These are phyloP conservation scores for Rhabditoides inermis DNA, from an alignment of 2,888 invertebrate species.

Conservation along the genomic window DNA sequence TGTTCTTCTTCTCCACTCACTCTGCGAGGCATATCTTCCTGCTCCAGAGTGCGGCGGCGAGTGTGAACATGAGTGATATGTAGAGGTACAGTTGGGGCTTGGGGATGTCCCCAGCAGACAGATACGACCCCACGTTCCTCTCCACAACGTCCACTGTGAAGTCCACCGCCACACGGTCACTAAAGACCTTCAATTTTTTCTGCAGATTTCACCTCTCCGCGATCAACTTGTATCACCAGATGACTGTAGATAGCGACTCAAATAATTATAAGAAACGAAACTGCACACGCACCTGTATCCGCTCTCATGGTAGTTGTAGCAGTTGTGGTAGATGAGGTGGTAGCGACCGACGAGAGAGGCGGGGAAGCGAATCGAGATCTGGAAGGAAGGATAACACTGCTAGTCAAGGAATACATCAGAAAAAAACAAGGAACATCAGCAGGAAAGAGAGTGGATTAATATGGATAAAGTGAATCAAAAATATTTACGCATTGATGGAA, in stretches of 20 bases:
- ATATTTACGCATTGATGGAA: not conserved
- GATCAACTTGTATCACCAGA: not conserved
- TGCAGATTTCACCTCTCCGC: too few species aligned
- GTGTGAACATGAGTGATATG: slow-evolving; percentile 79
- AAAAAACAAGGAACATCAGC: too few species aligned
- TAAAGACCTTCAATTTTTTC: slow-evolving; percentile 16
- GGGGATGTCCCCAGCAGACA: slow-evolving; percentile 75
- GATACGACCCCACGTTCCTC: slow-evolving; percentile 61
- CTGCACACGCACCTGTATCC: slow-evolving; percentile 26
- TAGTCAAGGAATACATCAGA: not conserved
- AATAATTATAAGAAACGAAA: not conserved
- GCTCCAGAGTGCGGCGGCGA: slow-evolving; percentile 85
- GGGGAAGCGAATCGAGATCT: slow-evolving; percentile 46
- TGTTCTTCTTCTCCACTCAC: slow-evolving; percentile 37
- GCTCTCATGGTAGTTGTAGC: slow-evolving; percentile 60
- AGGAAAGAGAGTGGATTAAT: too few species aligned
- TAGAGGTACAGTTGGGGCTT: slow-evolving; percentile 82
- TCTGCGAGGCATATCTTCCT: slow-evolving; percentile 67
- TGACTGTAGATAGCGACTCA: not conserved
- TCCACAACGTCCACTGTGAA: slow-evolving; percentile 69
- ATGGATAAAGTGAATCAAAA: not conserved
- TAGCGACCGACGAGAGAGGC: slow-evolving; percentile 71
- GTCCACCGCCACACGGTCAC: slow-evolving; percentile 47
- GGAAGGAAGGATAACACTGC: slow-evolving; percentile 7
- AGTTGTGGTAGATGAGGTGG: slow-evolving; percentile 87